These are phyloP conservation scores for Sminthurinus aureus DNA, from an alignment of 2,888 invertebrate genomes.

Conservation along the genomic window DNA sequence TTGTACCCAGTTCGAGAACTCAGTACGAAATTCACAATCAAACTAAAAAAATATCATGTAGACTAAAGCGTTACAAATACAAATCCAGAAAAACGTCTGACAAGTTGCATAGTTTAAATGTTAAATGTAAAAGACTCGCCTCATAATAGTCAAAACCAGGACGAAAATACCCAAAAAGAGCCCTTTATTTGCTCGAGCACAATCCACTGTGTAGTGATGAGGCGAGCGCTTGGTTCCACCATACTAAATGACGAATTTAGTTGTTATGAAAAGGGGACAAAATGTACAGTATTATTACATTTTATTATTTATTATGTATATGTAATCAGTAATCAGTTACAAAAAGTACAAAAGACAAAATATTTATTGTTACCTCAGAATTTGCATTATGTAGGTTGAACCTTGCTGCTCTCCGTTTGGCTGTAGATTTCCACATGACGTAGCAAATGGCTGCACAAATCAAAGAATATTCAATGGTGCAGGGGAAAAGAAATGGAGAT, in stretches of 20 bases:
- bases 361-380: neutral
- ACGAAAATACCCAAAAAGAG: conserved; percentile 88
- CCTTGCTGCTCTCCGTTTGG: conserved; percentile 46
- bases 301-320: too few relatives aligned
- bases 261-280: too few relatives aligned
- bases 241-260: neutral
- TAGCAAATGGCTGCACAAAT: conserved; percentile 88
- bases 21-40: conserved; percentile 89
- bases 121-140: too few relatives aligned
- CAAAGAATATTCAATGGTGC: conserved; percentile 88
- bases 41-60: conserved; percentile 62
- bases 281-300: too few relatives aligned
- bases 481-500: conserved; percentile 88
- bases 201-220: conserved; percentile 92
- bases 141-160: conserved; percentile 88
- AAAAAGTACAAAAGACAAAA: too few relatives aligned
- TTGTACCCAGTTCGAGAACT: conserved; percentile 82
- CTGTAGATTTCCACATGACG: conserved; percentile 69
- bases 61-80: too few relatives aligned
- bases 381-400: neutral
- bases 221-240: conserved; percentile 70
- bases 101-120: too few relatives aligned
- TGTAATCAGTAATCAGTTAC: too few relatives aligned
- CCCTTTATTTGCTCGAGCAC: conserved; percentile 91
- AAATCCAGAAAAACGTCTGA: too few relatives aligned